Base-by-base conservation (phyloP, 2,797 vertebrate genomes). In the Mycteria americana region DNA sequence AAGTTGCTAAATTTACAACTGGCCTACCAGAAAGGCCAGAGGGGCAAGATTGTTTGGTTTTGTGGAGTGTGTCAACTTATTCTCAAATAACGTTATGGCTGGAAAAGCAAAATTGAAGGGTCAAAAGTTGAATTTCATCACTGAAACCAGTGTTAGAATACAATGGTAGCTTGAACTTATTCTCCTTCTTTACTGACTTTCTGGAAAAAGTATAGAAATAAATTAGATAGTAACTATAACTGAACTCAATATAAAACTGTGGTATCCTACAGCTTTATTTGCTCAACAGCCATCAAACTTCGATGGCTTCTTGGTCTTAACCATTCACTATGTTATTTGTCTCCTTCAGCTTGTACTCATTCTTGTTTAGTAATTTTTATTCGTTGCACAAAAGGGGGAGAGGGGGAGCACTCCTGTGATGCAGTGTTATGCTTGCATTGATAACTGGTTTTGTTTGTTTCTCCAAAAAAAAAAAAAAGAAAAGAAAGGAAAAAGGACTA, bases 201-300 rank as follows among this genome's bases (percentile, higher is more conserved):
- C 60, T 92, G 73, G 57, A 73, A 88, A 85, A 91, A 77, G 18
- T 83, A 41, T 80, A 96, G 91, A 91, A 94, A 74, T 91, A 91
- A 95, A 95, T 94, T 95, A 97, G 95, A 69, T 97, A 97, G 97
- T 96, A 96, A 57, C 35, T 97, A 78, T 97, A 97, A 88, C 88
- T 95, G 67, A 97, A 92, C 63, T 97, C 96, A 94, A 2, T 97
- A 88, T 97, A 91, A 95, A 97, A 97, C 90, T 97, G 94, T 97
- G 97, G 88, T 96, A 95, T 95, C 39, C 77, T 96, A 77, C 94
- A 92, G 82, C 85, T 92, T 93, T 92, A 97, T 97, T 98, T 97
- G 95, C 97, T 97, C 94, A 97, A 97, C 97, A 89, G 85, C 95
- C 95, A 92, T 96, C 82, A 89, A 23, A 85, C 23, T 97, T 85